A percentile compares a stretch with the other conserved stretches of the same genome.
These are phyloP conservation scores for Tipula helvola DNA, from an alignment of 2,888 invertebrate species.

Conservation along the genomic window DNA sequence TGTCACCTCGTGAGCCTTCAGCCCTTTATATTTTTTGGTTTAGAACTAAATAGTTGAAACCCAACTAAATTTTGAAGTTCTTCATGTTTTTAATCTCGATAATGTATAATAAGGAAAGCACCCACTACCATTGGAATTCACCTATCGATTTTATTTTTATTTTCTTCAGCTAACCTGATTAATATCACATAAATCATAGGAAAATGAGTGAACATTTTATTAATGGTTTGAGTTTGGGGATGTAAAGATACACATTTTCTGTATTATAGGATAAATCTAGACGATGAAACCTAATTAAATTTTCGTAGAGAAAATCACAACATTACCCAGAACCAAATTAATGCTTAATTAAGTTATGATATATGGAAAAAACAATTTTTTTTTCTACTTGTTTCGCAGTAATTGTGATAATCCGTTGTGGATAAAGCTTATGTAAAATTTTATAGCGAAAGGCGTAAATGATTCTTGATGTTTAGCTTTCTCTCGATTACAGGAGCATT, in stretches of 20 bases:
- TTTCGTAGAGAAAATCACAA: not conserved
- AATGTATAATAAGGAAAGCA: too few relatives aligned
- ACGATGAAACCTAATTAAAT: not conserved
- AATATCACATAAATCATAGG: not conserved
- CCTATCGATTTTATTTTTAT: not conserved
- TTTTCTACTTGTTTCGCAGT: not conserved
- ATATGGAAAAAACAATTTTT: not conserved
- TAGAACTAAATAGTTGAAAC: too few relatives aligned
- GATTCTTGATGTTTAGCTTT: not conserved
- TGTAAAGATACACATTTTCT: not conserved
- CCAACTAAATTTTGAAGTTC: too few relatives aligned
- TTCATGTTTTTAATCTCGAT: too few relatives aligned
- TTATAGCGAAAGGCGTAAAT: not conserved
- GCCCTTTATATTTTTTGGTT: too few relatives aligned
- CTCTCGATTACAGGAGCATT: not conserved
- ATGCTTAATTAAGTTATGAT: not conserved
- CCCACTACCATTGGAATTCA: not conserved
- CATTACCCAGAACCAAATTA: not conserved
- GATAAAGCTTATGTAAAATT: not conserved
- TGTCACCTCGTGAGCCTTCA: too few relatives aligned
- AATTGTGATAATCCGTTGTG: not conserved
- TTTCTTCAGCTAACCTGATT: not conserved
- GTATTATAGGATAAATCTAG: not conserved
- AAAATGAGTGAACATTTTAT: not conserved
- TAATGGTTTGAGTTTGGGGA: not conserved